Evolutionary conservation across 92 coral and sea anemone genomes (phyloP), one percentile per base, ranked within the genome.

Genomic region (Zoanthus solanderi): DNA sequence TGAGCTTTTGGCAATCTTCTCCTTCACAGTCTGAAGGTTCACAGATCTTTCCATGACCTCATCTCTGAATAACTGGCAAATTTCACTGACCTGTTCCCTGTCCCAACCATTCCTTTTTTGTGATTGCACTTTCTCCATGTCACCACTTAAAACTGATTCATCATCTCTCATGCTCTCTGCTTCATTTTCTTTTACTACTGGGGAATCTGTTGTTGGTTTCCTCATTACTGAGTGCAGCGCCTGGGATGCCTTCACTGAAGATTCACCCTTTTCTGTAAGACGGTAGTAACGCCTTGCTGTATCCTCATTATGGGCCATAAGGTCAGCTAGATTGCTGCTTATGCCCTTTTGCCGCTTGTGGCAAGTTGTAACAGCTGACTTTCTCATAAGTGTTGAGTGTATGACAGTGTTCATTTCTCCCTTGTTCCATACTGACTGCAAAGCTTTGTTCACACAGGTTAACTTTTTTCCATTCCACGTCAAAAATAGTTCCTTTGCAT

Each of bases 261-360:
- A 54, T 81, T 89, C 69, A 29, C 82, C 78, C 75, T 83, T 89
- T 65, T 92, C 87, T 15, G 65, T 42, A 11, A 73, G 48, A 2
- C 31, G 30, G 87, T 76, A 75, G 69, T 56, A 86, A 29, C 87
- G 72, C 60, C 76, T 60, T 46, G 92, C 94, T 53, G 94, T 88
- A 28, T 69, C 54, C 82, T 91, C 94, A 17, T 75, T 72, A 44
- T 92, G 93, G 0, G 92, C 94, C 94, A 89, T 92, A 50, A 92
- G 84, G 71, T 89, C 89, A 17, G 93, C 94, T 11, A 89, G 71
- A 47, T 90, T 87, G 83, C 84, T 76, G 45, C 87, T 87, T 75
- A 87, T 81, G 28, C 74, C 85, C 57, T 53, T 88, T 15, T 71
- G 71, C 17, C 73, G 69, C 75, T 92, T 53, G 78, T 92, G 94